Conservation (phyloP, 1,140 invertebrate species). For the Microplitis demolitor region DNA sequence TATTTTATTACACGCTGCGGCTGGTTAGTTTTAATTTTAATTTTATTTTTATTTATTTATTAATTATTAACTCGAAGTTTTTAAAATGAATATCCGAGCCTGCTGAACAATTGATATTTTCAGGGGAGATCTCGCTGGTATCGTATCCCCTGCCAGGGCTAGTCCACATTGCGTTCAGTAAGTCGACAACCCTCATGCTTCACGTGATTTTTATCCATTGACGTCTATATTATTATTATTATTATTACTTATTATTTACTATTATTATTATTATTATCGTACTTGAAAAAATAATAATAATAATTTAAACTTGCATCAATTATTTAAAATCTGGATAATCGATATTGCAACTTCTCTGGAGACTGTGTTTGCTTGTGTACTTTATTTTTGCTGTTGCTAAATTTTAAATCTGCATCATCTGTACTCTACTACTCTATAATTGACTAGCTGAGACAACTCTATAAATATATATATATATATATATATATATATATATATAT, state of each 20-base stretch:
- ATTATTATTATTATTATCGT: background rate
- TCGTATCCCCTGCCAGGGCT: conserved; percentile 56
- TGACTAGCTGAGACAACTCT: too few relatives aligned
- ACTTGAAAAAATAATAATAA: too few relatives aligned
- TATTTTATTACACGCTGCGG: too few relatives aligned
- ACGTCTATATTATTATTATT: background rate
- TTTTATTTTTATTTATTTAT: background rate
- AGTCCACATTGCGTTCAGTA: conserved; percentile 58
- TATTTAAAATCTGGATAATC: too few relatives aligned
- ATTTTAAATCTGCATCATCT: too few relatives aligned
- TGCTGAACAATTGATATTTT: conserved; percentile 58
- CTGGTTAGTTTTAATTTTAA: background rate
- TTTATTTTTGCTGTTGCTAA: too few relatives aligned
- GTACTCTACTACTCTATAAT: too few relatives aligned
- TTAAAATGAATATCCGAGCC: background rate
- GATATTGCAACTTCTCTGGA: too few relatives aligned
- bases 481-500: too few relatives aligned
- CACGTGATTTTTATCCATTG: conserved; percentile 27
- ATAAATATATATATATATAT: too few relatives aligned
- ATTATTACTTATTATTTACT: background rate
- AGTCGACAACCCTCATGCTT: conserved; percentile 45
- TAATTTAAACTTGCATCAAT: too few relatives aligned
- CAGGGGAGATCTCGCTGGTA: conserved; percentile 68
- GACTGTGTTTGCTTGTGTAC: too few relatives aligned
- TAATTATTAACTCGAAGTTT: background rate